Evolutionary conservation across 2,113 vertebrate genomes (phyloP), one percentile per base, ranked within the genome.

Genomic region (Semnornis frantzii): DNA sequence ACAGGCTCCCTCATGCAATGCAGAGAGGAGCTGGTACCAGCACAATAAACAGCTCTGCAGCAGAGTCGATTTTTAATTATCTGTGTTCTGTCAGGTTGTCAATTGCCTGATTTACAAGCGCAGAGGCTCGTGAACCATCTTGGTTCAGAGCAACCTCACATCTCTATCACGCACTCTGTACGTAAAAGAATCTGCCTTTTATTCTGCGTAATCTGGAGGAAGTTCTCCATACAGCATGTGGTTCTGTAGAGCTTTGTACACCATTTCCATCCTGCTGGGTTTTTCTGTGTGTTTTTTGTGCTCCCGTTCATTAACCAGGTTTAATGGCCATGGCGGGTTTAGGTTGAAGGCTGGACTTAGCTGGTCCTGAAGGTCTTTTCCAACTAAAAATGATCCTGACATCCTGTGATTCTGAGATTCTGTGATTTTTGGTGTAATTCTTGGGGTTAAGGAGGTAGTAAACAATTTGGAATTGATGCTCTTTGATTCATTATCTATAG

Each of bases 21-120:
- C 60, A 55, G 68, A 71, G 74, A 85, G 60, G 19, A 83, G 62
- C 65, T 90, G 90, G 65, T 73, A 74, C 34, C 24, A 74, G 83
- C 69, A 74, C 65, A 85, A 66, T 2, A 1, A 83, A 27, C 15
- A 92, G 28, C 72, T 88, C 62, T 73, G 59, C 76, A 48, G 3
- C 3, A 74, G 64, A 81, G 93, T 96, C 73, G 0, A 95, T 96
- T 85, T 96, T 88, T 94, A 95, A 95, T 96, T 94, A 93, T 91
- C 72, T 71, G 57, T 93, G 44, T 83, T 68, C 17, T 15, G 46
- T 83, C 69, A 78, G 90, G 76, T 64, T 92, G 73, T 88, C 80
- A 57, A 39, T 69, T 93, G 52, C 73, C 28, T 64, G 54, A 37
- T 94, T n/a, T 81, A 69, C 65, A 75, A 59, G 44, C 12, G 18